Evolutionary conservation across 2,888 invertebrate genomes (phyloP), one percentile per base, ranked within the genome.

Genomic region (Philaethria dido): DNA sequence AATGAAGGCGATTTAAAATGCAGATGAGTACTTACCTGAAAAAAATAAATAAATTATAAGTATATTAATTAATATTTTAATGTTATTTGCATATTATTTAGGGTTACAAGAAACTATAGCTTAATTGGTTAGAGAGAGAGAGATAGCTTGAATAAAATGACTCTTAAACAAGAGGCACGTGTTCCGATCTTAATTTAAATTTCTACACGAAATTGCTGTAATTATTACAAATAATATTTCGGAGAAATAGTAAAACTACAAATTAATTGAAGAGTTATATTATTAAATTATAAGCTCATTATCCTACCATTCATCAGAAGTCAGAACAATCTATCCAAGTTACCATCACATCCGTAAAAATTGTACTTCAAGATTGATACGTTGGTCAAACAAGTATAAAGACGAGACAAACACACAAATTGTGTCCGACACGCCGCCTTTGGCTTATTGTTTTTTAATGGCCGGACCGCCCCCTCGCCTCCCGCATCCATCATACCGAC

Each of bases 381-480:
- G 71, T 69, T 64, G 66, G 47, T 29, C 60, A 47, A 63, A 62
- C 64, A 65, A 65, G 70, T 86, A 89, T 89, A 81, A 84, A 91
- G 90, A 86, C 80, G 81, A 85, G 83, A 72, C 76, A 73, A 61
- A 78, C 75, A 78, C 83, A 87, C 88, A 90, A 90, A 91, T 91
- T 88, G 88, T 80, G 78, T 77, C 80, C 81, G 91, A 92, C 91
- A 80, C 82, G 80, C 81, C 82, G 84, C 77, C 80, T 80, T 81
- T 81, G 79, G 78, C 82, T 92, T 92, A 92, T 92, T 90, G 92
- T 92, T 89, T 91, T 92, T 88, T 92, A 92, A 92, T 90, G 81
- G 84, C 78, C 78, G 84, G 72, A 81, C 89, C 89, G 87, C 88
- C 88, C 85, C 76, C 78, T 75, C 81, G 73, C 84, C 80, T 75